A percentile compares a stretch with the other conserved stretches of the same genome.
phyloP scores from a whole-genome alignment of 2,113 vertebrate species.

The Myotis brandtii region DNA sequence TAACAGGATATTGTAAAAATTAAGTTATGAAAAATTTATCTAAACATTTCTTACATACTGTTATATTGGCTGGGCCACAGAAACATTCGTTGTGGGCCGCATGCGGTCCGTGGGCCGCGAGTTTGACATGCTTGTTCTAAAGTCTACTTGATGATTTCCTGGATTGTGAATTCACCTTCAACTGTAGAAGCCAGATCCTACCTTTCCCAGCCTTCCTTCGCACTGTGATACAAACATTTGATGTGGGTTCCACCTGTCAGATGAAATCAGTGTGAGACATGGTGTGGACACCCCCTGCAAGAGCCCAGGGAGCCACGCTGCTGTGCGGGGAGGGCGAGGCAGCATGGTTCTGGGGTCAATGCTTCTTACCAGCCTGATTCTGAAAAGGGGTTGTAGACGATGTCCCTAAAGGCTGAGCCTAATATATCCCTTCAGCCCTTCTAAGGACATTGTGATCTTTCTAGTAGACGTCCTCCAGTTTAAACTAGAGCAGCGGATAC shows the following conservation, averaged over 20 bases:
- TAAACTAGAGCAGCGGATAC: background rate
- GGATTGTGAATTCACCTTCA: background rate
- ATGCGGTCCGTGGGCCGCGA: too few relatives aligned
- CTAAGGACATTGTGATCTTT: background rate
- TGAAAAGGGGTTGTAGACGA: background rate
- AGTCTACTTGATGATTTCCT: background rate
- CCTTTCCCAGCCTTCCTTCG: background rate
- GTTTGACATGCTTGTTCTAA: too few relatives aligned
- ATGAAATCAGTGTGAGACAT: background rate
- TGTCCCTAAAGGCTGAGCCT: background rate
- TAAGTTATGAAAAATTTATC: too few relatives aligned
- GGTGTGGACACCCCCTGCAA: background rate
- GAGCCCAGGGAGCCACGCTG: rapidly evolving
- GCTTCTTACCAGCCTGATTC: background rate
- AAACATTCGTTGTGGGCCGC: too few relatives aligned
- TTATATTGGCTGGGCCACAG: too few relatives aligned
- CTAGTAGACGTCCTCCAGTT: background rate
- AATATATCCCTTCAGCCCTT: background rate
- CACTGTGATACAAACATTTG: background rate
- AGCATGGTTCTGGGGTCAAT: background rate
- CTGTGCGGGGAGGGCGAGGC: background rate
- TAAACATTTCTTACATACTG: too few relatives aligned
- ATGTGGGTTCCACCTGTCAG: background rate
- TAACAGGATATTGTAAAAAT: too few relatives aligned
- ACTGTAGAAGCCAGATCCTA: background rate